Evolutionary conservation across 2,888 invertebrate species (phyloP), one percentile per base, ranked within the genome.

Genomic region (Ormyrus labotus): DNA sequence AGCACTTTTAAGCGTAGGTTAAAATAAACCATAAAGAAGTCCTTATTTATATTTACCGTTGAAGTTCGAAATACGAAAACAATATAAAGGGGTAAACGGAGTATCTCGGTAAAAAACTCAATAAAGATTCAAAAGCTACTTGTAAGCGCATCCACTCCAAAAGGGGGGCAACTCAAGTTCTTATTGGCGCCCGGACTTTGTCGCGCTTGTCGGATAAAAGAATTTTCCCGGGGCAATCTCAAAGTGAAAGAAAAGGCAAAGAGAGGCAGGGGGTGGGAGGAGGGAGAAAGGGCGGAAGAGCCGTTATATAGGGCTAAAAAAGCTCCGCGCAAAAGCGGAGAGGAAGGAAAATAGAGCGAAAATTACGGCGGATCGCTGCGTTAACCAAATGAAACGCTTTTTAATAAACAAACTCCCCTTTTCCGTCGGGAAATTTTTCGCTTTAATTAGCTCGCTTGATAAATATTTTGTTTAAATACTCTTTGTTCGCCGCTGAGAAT

Each of bases 161-260:
- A 63, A 60, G 48, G 55, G 34, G 19, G 50, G 50, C 34, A 70
- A 51, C 65, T 60, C n/a, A 72, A 65, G 34, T 78, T 68, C 72
- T 72, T 72, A 78, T 78, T 55, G 67, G 58, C 34, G 53, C 67
- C n/a, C 50, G 45, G 74, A 74, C 69, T 80, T 79, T 63, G 64
- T 80, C 45, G 55, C 58, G 50, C 60, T 13, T 63, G 19, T 34
- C 7, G 53, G 47, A 70, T 68, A 79, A 74, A 79, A 69, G 74
- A 79, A 64, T 51, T 79, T 79, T 60, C 65, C 74, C 47, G 51
- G 53, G 73, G 58, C 70, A 70, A 79, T 79, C 64, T 79, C 69
- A 74, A 74, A 79, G 74, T 47, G 60, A 47, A 58, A 67, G 55
- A 58, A 71, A 58, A 70, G 67, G 55, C 47, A 70, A 70, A 71